Evolutionary conservation across 1,140 invertebrate genomes (phyloP).

Genomic region (Protaetia brevitarsis): DNA sequence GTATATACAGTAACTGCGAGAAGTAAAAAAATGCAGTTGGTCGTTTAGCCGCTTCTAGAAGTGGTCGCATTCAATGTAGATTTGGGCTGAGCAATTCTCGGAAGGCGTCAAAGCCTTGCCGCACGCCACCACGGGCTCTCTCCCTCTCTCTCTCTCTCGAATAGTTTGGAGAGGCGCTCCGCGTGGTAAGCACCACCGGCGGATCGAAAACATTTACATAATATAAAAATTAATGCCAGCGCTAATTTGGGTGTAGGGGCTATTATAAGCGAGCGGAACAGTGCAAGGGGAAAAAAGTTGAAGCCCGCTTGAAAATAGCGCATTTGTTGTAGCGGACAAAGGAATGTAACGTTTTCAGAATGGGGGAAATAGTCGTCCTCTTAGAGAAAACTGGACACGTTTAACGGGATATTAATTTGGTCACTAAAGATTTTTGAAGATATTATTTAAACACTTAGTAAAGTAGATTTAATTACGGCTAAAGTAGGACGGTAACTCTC

Average conservation of each 20-base stretch:
- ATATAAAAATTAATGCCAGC: slow-evolving; percentile 18
- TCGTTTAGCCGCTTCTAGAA: slow-evolving; percentile 30
- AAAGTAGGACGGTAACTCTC: too few relatives aligned
- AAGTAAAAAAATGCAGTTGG: slow-evolving; percentile 23
- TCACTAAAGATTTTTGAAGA: too few relatives aligned
- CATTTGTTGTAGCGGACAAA: too few relatives aligned
- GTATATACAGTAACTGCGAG: background rate
- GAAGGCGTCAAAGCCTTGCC: slow-evolving; percentile 37
- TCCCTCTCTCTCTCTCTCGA: too few relatives aligned
- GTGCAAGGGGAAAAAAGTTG: background rate
- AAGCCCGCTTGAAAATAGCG: too few relatives aligned
- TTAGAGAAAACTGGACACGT: too few relatives aligned
- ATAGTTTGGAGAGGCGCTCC: slow-evolving; percentile 1
- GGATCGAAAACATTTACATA: slow-evolving; percentile 22
- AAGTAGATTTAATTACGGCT: too few relatives aligned
- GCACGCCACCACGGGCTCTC: slow-evolving; percentile 29
- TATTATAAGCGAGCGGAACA: background rate
- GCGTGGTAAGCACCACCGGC: slow-evolving; percentile 9
- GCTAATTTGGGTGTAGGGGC: background rate
- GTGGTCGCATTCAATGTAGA: slow-evolving; percentile 36
- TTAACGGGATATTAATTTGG: too few relatives aligned
- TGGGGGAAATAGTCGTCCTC: too few relatives aligned
- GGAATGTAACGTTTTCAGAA: too few relatives aligned
- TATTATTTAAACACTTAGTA: too few relatives aligned
- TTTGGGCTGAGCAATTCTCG: slow-evolving; percentile 35